phyloP scores from a whole-genome alignment of 2,797 vertebrate genomes.

The Hyperoplus lanceolatus region DNA sequence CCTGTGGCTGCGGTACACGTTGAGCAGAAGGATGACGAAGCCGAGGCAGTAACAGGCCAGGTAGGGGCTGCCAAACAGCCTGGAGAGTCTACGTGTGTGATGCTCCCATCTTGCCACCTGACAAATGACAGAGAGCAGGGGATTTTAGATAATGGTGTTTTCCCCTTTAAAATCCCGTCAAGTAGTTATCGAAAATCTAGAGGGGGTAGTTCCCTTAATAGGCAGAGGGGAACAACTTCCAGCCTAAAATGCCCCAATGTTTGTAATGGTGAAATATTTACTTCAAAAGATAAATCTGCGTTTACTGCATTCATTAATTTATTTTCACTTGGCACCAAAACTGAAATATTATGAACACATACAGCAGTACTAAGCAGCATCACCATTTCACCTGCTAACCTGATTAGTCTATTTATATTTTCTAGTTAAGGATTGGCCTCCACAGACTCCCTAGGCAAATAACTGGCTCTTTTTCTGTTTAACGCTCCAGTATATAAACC shows the following conservation, averaged over 20 bases:
- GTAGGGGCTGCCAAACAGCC: constrained; percentile 85
- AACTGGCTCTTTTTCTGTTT: neutral
- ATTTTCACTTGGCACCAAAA: neutral
- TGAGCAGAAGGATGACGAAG: constrained; percentile 88
- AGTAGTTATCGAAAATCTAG: neutral
- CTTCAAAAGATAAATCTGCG: neutral
- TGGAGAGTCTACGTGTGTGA: constrained; percentile 86
- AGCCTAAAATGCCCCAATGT: neutral
- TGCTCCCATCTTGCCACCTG: constrained; percentile 85
- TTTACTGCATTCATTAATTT: neutral
- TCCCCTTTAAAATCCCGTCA: neutral
- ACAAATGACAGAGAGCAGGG: neutral
- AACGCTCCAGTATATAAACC: neutral
- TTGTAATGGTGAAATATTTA: neutral
- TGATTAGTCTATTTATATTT: neutral
- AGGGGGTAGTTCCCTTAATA: neutral
- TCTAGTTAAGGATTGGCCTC: neutral
- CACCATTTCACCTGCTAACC: neutral
- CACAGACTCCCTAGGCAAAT: neutral
- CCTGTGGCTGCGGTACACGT: constrained; percentile 93
- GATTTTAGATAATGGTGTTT: neutral
- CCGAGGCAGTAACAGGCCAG: constrained; percentile 91
- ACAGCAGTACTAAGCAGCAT: neutral
- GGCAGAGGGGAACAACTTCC: neutral
- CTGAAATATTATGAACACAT: neutral